Evolutionary conservation across 2,797 vertebrate species (phyloP), one percentile per base, ranked within the genome.

Genomic region (Gephyroberyx darwinii): DNA sequence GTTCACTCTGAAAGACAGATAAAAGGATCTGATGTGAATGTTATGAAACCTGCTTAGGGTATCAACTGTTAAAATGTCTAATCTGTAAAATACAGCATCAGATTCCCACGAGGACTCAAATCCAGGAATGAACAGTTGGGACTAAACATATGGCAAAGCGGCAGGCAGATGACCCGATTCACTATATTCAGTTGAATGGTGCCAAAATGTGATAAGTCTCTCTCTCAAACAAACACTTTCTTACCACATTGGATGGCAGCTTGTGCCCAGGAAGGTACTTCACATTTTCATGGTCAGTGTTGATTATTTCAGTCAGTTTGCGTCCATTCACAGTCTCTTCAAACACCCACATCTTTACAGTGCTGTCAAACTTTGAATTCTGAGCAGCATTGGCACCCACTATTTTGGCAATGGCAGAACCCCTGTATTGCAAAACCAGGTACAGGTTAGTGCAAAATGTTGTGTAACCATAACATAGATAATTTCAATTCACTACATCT

Each of bases 281-380:
- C 86, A 98, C 93, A 0, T 99, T 99, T 84, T 96, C 97, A 0
- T 98, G 97, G 59, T 96, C 94, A 0, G 91, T 92, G 92, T 99
- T 99, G 90, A 99, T 98, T 83, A 99, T 96, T 69, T 99, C 97
- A 0, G 96, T 96, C 85, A 99, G 94, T 53, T 95, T 96, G 78
- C 91, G 94, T 26, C 96, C 96, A 0, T 93, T 90, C 54, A 98
- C 89, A 41, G 86, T 94, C 93, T 99, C 98, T 90, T 99, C 95
- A 89, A 97, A 97, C 86, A 98, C 97, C 98, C 98, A 99, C 96
- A 99, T 98, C 67, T 89, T 95, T 39, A 99, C 96, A 1, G 72
- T 89, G 31, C 53, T 88, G 91, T 98, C 93, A 69, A 99, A 99
- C 69, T 83, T 89, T 62, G 93, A 20, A 83, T 95, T 95, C 39